Evolutionary conservation across 2,113 vertebrate genomes (phyloP), one percentile per base, ranked within the genome.

Genomic region (Lucifuga dentata): DNA sequence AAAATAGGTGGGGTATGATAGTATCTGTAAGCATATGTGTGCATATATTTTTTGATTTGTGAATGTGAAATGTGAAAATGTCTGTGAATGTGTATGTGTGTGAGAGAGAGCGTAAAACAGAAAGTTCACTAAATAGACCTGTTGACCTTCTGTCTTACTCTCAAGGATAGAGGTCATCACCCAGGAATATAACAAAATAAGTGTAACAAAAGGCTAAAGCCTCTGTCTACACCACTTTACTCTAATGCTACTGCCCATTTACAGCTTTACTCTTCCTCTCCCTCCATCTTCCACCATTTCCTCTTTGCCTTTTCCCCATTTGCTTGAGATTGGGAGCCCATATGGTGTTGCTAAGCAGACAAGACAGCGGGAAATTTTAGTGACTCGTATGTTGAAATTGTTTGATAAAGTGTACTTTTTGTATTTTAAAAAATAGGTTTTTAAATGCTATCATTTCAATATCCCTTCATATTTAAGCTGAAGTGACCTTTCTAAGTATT

Each of bases 151-250:
- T 33, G 10, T 33, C 53, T 24, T 38, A 21, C 17, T 46, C 20
- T 23, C 16, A 35, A 76, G 51, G 32, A 19, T 16, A 36, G 20
- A 17, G 23, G 3, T 1, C 45, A n/a, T 50, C 57, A 12, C 20
- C 3, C 11, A 16, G 11, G 10, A 63, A 58, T 35, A 51, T 16
- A 35, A 36, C 38, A 40, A 46, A 32, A 71, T 32, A 61, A 16
- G 17, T 26, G 10, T 5, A 21, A 53, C 19, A 15, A 59, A 45
- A 55, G 51, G 23, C 52, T 60, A 51, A 71, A n/a, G 40, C 45
- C 40, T 32, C 12, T 29, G 35, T 35, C 29, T 32, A 48, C 33
- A 48, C 12, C 29, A 7, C 26, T 10, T 33, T 26, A 45, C 39
- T n/a, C 29, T 38, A 29, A 12, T 11, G 23, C 17, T 26, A 24